Evolutionary conservation across 2,113 vertebrate species (phyloP), one percentile per base, ranked within the genome.

Genomic region (Charina bottae): DNA sequence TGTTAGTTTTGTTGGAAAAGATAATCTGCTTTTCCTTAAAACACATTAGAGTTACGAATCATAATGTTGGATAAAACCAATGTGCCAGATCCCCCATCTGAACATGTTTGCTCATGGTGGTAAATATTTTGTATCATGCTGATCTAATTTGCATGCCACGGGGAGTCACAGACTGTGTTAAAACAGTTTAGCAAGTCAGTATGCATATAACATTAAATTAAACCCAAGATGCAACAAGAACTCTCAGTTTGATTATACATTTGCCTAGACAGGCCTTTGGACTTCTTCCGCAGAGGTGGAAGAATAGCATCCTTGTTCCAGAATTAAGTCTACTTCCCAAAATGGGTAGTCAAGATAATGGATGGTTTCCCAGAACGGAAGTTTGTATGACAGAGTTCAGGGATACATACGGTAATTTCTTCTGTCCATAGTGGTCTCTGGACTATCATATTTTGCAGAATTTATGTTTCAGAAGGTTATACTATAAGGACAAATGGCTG

Each of bases 91-190:
- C 78, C 58, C 49, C 78, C 78, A 56, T 92, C 78, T 85, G 91
- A 89, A 92, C 83, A 89, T 89, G 87, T 92, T 92, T 92, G 78
- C 87, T 89, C 91, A 92, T 89, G 87, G n/a, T 92, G 87, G 87
- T 89, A 92, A 92, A 92, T 92, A 92, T 92, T 92, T 89, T 89
- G 91, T 85, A 89, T 89, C 87, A 92, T 84, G 87, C 91, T 92
- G 91, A 89, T 92, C 91, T 92, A 89, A 92, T 92, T 92, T 92
- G 87, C 91, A 92, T 92, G 87, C 87, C 91, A 54, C 54, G 58
- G 91, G 91, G 87, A 92, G 58, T 85, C 91, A 89, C 87, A 89
- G 87, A 56, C 78, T 85, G 58, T 91, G 90, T 89, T 92, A 92
- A 89, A 89, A 89, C 91, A 84, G 49, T 92, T 92, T 85, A 92